Percentiles rank a stretch among this genome's conserved stretches.
Evolutionary conservation across 1,140 invertebrate species (phyloP).

Genomic region (Ceratitis capitata): DNA sequence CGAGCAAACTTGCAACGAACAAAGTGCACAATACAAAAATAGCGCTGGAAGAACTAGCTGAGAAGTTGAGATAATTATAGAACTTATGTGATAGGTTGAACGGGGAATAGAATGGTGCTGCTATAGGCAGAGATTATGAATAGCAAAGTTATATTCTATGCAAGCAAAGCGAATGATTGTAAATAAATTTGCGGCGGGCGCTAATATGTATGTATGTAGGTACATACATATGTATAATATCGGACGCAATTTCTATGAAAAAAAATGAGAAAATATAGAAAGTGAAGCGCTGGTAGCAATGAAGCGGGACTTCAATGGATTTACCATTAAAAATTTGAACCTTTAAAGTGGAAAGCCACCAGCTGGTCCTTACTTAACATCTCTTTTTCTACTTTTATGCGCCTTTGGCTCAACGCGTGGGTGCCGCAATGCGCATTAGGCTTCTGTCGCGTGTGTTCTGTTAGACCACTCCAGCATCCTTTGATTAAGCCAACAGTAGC

Average conservation of each 20-base stretch:
- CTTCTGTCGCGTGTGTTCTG: neutral
- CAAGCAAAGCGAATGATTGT: neutral
- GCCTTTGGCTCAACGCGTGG: neutral
- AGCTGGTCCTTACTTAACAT: neutral
- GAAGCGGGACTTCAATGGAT: neutral
- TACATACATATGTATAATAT: neutral
- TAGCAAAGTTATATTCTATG: neutral
- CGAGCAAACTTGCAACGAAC: neutral
- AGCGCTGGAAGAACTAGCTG: slow-evolving; percentile 1
- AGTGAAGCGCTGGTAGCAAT: neutral
- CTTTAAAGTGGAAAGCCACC: neutral
- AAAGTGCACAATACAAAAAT: slow-evolving; percentile 6
- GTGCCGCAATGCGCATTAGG: too few relatives aligned
- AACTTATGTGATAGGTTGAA: neutral
- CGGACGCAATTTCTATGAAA: neutral
- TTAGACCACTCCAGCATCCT: neutral
- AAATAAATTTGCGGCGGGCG: neutral
- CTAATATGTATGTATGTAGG: neutral
- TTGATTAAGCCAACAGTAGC: neutral
- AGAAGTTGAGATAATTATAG: slow-evolving; percentile 28
- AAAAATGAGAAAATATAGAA: neutral
- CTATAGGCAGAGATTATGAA: neutral
- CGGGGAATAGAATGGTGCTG: neutral
- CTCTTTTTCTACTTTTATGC: too few relatives aligned
- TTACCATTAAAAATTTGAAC: neutral